A percentile compares a stretch with the other conserved stretches of the same genome.
Conservation (phyloP, 2,888 invertebrate genomes). For the Mantis religiosa region DNA sequence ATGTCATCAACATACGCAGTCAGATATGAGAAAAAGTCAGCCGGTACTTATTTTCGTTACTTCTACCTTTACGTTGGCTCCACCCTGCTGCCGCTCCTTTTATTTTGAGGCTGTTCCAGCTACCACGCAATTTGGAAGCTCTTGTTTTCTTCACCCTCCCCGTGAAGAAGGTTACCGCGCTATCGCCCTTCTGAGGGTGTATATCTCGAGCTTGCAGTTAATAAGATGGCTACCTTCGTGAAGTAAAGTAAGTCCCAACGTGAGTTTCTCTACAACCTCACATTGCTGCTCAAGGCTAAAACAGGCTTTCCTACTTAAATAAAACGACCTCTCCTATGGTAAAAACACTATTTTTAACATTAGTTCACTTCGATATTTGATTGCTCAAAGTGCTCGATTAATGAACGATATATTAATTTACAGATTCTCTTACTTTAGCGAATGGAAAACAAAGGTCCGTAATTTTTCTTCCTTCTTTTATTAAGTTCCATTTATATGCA, state of each 20-base stretch:
- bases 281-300: background rate
- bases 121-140: slow-evolving; percentile 13
- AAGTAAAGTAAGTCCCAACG: background rate
- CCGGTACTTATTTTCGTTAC: background rate
- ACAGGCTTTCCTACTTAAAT: background rate
- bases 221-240: background rate
- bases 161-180: background rate
- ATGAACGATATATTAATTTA: no score
- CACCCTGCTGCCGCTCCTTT: background rate
- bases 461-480: no score
- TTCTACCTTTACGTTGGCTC: background rate
- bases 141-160: slow-evolving; percentile 13
- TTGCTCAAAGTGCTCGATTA: no score
- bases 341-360: no score
- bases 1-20: background rate
- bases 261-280: background rate
- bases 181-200: background rate
- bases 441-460: no score
- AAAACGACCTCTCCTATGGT: no score
- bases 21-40: slow-evolving; percentile 14
- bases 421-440: no score
- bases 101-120: background rate
- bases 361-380: no score
- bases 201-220: background rate
- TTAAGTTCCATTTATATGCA: no score